phyloP scores from a whole-genome alignment of 1,140 invertebrate genomes.

The Cydia amplana region DNA sequence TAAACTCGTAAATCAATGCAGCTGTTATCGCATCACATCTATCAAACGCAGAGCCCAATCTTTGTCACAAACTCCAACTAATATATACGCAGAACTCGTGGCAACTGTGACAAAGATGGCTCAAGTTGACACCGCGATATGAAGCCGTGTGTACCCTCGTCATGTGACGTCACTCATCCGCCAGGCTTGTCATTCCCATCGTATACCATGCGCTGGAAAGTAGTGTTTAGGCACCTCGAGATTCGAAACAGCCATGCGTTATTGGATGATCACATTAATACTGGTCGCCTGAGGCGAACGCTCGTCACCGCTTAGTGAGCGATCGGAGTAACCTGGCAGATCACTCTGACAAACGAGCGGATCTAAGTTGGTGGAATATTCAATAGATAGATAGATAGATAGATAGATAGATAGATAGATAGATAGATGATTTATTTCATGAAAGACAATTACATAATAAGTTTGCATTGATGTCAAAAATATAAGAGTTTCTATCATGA shows the following conservation, averaged over 20 bases:
- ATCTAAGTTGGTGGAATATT: slow-evolving; percentile 7
- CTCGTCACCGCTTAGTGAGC: neutral
- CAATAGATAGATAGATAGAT: too few relatives aligned
- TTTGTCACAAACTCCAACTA: slow-evolving; percentile 12
- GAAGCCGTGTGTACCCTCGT: slow-evolving; percentile 23
- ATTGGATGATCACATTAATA: neutral
- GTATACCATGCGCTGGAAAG: neutral
- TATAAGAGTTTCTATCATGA: too few relatives aligned
- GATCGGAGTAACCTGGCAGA: neutral
- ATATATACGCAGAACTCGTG: neutral
- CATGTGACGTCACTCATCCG: slow-evolving; percentile 29
- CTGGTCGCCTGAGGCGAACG: neutral
- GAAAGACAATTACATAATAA: too few relatives aligned
- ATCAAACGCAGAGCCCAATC: slow-evolving; percentile 8
- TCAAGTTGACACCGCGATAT: slow-evolving; percentile 22
- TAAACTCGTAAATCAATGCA: neutral
- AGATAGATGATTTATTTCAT: too few relatives aligned
- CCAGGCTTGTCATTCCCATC: neutral
- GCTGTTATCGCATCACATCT: neutral
- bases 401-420: too few relatives aligned
- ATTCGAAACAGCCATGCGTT: neutral
- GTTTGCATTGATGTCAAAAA: too few relatives aligned
- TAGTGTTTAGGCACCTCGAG: neutral
- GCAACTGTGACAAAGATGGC: slow-evolving; percentile 26
- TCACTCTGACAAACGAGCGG: slow-evolving; percentile 28